Evolutionary conservation across 2,113 vertebrate genomes (phyloP).

Genomic region (Ctenodactylus gundi): DNA sequence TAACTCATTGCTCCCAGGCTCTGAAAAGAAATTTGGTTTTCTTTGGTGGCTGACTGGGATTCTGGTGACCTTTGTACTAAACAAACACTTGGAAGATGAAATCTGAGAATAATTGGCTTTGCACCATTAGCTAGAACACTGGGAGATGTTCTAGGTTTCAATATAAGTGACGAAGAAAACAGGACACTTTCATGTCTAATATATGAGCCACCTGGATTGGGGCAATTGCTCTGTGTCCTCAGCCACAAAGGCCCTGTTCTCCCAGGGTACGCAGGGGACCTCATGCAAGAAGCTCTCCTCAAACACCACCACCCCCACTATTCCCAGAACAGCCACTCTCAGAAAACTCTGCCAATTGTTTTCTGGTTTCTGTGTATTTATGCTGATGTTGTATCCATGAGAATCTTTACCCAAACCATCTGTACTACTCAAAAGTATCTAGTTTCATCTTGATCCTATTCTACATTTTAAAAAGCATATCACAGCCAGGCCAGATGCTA

Average conservation of each 20-base stretch:
- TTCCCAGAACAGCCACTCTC: background rate
- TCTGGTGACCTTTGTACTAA: background rate
- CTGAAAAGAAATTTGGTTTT: background rate
- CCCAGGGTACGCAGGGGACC: background rate
- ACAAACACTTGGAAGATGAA: conserved; percentile 19
- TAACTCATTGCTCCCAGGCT: conserved; percentile 13
- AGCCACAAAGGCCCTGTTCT: no score
- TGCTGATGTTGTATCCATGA: no score
- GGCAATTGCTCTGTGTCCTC: background rate
- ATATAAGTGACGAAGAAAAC: conserved; percentile 5
- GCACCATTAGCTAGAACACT: conserved; percentile 17
- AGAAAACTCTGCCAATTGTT: background rate
- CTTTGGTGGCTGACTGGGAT: background rate
- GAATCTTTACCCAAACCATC: background rate
- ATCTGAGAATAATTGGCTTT: conserved; percentile 39
- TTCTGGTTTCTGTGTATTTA: background rate
- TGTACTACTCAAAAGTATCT: background rate
- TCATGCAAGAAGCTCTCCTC: background rate
- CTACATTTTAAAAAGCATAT: background rate
- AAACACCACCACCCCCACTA: background rate
- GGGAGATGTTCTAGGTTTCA: background rate
- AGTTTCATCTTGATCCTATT: background rate
- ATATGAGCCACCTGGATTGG: background rate
- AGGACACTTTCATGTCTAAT: background rate
- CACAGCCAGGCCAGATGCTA: no score